Conservation (phyloP, 1,140 invertebrate genomes). For the Lepidurus couesii region DNA sequence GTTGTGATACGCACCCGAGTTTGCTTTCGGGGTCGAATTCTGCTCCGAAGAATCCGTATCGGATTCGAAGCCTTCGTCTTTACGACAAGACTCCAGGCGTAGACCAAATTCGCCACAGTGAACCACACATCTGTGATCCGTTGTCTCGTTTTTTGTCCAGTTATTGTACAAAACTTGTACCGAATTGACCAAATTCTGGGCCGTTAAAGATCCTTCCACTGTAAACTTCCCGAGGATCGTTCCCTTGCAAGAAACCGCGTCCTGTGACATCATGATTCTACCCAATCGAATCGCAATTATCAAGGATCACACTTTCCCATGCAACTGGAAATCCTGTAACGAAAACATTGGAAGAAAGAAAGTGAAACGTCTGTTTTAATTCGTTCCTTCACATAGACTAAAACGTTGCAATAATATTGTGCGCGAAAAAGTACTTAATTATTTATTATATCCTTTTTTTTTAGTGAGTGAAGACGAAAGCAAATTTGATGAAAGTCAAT, state of each 20-base stretch:
- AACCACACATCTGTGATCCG: not conserved
- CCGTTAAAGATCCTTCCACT: not conserved
- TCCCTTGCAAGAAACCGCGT: not conserved
- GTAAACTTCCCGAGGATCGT: not conserved
- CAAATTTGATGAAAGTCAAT: not conserved
- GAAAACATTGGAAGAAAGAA: not conserved
- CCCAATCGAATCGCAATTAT: not conserved
- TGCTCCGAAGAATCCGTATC: slow-evolving; percentile 8
- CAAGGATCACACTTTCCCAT: not conserved
- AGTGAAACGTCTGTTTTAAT: not conserved
- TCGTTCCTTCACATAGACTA: not conserved
- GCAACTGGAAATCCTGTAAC: not conserved
- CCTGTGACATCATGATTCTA: not conserved
- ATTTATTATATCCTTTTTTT: too few relatives aligned
- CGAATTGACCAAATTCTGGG: not conserved
- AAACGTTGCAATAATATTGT: not conserved
- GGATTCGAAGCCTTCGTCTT: slow-evolving; percentile 18
- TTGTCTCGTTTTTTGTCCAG: not conserved
- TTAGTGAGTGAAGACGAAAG: not conserved
- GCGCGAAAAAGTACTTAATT: too few relatives aligned
- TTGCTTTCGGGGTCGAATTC: not conserved
- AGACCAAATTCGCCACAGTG: not conserved
- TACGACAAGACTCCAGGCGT: not conserved
- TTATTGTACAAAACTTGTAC: not conserved
- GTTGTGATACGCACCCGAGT: not conserved